phyloP scores from a whole-genome alignment of 2,797 vertebrate genomes.

The Arnoldichthys spilopterus region DNA sequence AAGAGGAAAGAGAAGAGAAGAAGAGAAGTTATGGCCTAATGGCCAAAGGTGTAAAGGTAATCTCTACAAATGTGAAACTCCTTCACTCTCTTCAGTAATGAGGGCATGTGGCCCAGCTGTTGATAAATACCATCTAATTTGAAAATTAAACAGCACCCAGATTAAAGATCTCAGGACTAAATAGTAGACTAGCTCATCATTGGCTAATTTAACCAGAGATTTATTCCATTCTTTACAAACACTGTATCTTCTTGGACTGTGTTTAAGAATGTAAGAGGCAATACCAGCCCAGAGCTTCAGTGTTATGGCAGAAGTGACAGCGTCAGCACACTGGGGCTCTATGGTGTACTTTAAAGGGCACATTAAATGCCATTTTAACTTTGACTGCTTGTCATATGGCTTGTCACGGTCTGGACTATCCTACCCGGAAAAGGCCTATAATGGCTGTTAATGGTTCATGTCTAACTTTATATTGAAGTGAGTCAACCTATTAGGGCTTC shows the following conservation, averaged over 20 bases:
- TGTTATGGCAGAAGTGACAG: background rate
- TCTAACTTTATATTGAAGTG: background rate
- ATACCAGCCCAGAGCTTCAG: background rate
- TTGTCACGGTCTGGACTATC: background rate
- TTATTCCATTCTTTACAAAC: no score
- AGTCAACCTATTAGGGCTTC: background rate
- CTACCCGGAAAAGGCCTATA: background rate
- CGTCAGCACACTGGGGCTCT: background rate
- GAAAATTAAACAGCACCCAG: background rate
- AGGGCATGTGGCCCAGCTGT: background rate
- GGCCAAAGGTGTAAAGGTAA: background rate
- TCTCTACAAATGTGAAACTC: conserved; percentile 23
- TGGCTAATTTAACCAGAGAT: background rate
- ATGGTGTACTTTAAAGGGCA: background rate
- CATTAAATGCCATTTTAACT: background rate
- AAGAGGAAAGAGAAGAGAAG: background rate
- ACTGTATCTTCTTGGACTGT: background rate
- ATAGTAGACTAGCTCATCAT: background rate
- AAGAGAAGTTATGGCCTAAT: no score
- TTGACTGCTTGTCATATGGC: background rate
- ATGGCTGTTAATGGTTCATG: background rate
- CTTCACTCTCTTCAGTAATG: conserved; percentile 11
- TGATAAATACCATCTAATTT: conserved; percentile 36
- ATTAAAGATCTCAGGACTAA: background rate
- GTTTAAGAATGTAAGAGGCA: background rate